Evolutionary conservation across 2,113 vertebrate species (phyloP), one percentile per base, ranked within the genome.

Genomic region (Phylloscopus whistleri): DNA sequence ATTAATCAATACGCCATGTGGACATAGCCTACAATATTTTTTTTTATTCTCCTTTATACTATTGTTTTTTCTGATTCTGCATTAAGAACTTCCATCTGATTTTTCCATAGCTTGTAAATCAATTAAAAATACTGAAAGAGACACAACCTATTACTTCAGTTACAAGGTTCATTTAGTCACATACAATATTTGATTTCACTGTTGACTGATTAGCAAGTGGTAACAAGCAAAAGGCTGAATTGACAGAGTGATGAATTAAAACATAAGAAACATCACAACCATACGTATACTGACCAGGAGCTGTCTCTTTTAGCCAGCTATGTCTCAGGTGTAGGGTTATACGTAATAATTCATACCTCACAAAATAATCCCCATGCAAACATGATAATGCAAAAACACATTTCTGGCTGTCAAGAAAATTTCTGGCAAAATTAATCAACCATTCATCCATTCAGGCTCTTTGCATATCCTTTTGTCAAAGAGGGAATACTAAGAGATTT

Each of bases 371-470:
- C 98, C 98, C 98, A 98, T 98, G 98, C 98, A 99, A 99, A 99
- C 98, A 99, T 97, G 98, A 97, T 98, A 98, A 99, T 95, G 96
- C 98, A 99, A 98, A 99, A 99, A 97, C 98, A 98, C 98, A 99
- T 99, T 99, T 99, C 98, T 98, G 98, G 98, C 99, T 99, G 99
- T 99, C 99, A 99, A 98, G 98, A 99, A 98, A 98, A 98, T 99
- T 98, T 99, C 98, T 98, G 98, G 98, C 98, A 99, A 99, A 99
- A 99, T 99, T 99, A 99, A 99, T 99, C 99, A 99, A 99, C 99
- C 99, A 99, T 99, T 99, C 99, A 99, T 99, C 99, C 99, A 99
- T 99, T 99, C 98, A 99, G 98, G 99, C 99, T 99, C 99, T 99
- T 99, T 99, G 99, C 99, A 99, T 99, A 99, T 98, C 99, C 99